Evolutionary conservation across 2,113 vertebrate species (phyloP).

Genomic region (Ahaetulla prasina): DNA sequence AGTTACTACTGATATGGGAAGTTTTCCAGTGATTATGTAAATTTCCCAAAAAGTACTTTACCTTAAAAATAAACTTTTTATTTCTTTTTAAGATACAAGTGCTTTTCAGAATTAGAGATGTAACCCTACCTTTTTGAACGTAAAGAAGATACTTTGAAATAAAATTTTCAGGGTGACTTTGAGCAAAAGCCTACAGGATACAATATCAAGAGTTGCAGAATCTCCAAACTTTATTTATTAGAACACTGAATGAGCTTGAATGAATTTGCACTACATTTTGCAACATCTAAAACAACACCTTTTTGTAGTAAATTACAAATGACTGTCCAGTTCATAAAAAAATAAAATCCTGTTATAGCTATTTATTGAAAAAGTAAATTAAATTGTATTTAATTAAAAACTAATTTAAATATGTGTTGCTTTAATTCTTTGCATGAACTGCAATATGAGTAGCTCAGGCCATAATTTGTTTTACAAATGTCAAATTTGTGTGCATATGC

Average conservation of each 20-base stretch:
- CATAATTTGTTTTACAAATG: background rate
- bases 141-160: background rate
- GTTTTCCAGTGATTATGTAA: background rate
- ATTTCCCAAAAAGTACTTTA: background rate
- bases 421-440: background rate
- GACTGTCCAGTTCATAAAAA: background rate
- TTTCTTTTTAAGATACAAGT: background rate
- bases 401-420: background rate
- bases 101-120: background rate
- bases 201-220: background rate
- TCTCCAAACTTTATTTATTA: background rate
- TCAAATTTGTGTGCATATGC: background rate
- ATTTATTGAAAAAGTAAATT: background rate
- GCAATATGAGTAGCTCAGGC: background rate
- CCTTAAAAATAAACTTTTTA: background rate
- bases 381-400: background rate
- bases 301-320: background rate
- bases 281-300: background rate
- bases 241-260: background rate
- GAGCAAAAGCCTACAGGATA: background rate
- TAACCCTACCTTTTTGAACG: background rate
- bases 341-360: background rate
- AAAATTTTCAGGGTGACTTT: background rate
- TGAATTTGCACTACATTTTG: background rate
- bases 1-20: background rate